Percentiles rank a stretch among this genome's conserved stretches.
Conservation (phyloP, 2,888 invertebrate species). For the Bhutanitis thaidina region DNA sequence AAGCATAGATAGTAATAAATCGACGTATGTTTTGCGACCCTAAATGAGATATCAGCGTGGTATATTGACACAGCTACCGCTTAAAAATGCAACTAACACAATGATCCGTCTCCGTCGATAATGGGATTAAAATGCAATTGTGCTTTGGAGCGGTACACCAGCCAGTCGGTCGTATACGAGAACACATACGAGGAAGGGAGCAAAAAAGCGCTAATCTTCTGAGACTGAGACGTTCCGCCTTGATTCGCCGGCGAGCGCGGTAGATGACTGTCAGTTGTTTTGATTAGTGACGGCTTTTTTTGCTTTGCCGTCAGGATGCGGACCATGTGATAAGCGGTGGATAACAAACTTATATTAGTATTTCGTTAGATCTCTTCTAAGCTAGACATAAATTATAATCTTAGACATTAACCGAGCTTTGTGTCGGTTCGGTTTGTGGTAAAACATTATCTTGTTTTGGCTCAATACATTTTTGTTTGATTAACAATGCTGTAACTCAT, state of each 20-base stretch:
- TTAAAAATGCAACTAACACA: constrained; percentile 8
- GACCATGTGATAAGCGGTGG: not conserved
- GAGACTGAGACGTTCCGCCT: constrained; percentile 27
- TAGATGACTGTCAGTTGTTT: constrained; percentile 28
- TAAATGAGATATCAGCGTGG: not conserved
- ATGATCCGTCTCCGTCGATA: not conserved
- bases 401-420: no score
- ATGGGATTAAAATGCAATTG: constrained; percentile 20
- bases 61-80: not conserved
- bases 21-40: no score
- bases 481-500: no score
- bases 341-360: not conserved
- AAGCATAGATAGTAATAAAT: no score
- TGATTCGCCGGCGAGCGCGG: constrained; percentile 19
- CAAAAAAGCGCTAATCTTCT: constrained; percentile 20
- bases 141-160: constrained; percentile 5
- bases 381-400: no score
- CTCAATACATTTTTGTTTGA: no score
- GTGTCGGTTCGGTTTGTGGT: no score
- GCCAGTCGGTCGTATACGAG: constrained; percentile 12
- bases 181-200: constrained; percentile 6
- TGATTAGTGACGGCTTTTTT: constrained; percentile 27
- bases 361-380: no score
- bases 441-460: no score
- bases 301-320: constrained; percentile 19